Base-by-base conservation (phyloP, 2,113 vertebrate genomes). In the Amia ocellicauda region DNA sequence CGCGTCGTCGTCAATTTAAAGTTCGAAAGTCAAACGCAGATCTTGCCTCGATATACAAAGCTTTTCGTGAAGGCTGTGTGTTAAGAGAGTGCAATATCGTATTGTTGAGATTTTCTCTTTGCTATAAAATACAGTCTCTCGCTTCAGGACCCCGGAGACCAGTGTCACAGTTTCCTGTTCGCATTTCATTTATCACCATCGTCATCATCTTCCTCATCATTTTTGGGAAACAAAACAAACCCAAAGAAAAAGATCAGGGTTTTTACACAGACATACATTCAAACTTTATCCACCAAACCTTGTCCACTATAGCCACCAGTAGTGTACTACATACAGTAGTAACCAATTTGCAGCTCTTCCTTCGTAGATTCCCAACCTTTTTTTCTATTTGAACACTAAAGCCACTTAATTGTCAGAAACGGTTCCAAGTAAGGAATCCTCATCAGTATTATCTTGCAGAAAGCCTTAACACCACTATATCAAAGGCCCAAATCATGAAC, bases 281-380 rank as follows among this genome's bases (percentile, higher is more conserved):
- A 80, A 58, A 78, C 65, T 70, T 72, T 70, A 57, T n/a, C n/a
- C n/a, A 72, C 72, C 77, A 67, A 50, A 47, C 55, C 63, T 49
- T 51, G 36, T 58, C 27, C 45, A 51, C 55, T 51, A 58, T 13
- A 26, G 43, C 63, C 63, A 58, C 28, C 63, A 66, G 27, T 51
- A 51, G 58, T 16, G 23, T 27, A 29, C 51, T 19, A 64, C 62
- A 56, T 53, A 43, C 41, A 24, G 42, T 42, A 42, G 26, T 31
- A 23, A 41, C 17, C 40, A n/a, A n/a, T n/a, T n/a, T 56, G 19
- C 36, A 28, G 43, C 31, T 41, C 4, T 20, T 41, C 36, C 52
- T 10, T 27, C 4, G 3, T 20, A 40, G 8, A 23, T 41, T 14
- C 9, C n/a, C 24, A 54, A 13, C n/a, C 41, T n/a, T 17, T 52